These are phyloP conservation scores for Illadopsis cleaveri DNA, from an alignment of 2,113 vertebrate genomes.

Conservation along the genomic window DNA sequence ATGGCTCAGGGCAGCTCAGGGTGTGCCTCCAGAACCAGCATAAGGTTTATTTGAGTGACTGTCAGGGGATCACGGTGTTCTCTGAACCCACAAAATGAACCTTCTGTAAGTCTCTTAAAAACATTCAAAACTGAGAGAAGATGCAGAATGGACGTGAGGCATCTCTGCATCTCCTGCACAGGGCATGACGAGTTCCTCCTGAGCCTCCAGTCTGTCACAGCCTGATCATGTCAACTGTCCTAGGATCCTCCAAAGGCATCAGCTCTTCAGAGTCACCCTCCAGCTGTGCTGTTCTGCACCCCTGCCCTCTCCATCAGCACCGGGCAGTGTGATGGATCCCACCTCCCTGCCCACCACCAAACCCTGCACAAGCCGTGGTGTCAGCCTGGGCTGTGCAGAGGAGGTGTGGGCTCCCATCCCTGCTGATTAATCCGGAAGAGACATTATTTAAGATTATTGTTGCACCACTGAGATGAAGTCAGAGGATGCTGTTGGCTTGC, in stretches of 20 bases:
- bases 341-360: not conserved
- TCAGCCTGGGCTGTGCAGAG: not conserved
- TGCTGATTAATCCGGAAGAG: not conserved
- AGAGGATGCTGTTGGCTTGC: not conserved
- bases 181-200: not conserved
- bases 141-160: not conserved
- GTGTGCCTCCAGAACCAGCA: not conserved
- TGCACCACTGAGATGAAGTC: not conserved
- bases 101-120: not conserved
- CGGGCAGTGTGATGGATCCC: not conserved
- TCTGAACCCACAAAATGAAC: not conserved
- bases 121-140: not conserved
- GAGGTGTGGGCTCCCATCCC: not conserved
- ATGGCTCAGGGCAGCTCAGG: not conserved
- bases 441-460: not conserved
- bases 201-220: not conserved
- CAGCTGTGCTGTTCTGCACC: not conserved
- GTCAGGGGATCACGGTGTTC: not conserved
- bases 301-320: not conserved
- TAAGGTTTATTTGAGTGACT: not conserved
- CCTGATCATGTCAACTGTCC: accelerated
- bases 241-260: not conserved
- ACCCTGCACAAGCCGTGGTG: accelerated
- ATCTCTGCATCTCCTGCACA: not conserved
- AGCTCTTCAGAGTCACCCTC: not conserved